These are phyloP conservation scores for Polypedilum vanderplanki DNA, from an alignment of 1,140 invertebrate species.

Conservation along the genomic window DNA sequence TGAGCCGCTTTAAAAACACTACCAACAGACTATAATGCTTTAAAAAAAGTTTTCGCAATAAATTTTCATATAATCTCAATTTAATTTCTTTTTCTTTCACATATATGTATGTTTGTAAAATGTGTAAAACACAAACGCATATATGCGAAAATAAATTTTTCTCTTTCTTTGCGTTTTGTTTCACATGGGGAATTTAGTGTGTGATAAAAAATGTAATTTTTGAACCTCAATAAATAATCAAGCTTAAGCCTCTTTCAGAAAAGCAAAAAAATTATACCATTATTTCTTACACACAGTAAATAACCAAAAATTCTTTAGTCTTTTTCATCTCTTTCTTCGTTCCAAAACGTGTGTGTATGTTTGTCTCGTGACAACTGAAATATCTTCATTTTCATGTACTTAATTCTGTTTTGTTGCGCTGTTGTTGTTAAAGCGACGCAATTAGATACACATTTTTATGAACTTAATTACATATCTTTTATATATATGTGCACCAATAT, in stretches of 20 bases:
- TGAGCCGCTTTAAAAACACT: neutral
- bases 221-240: constrained; percentile 19
- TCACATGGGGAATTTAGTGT: neutral
- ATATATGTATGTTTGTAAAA: neutral
- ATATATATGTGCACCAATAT: too few species aligned
- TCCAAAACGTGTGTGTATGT: neutral
- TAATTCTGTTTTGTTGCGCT: too few species aligned
- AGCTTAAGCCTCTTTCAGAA: neutral
- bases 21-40: neutral
- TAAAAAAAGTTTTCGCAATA: constrained; percentile 1
- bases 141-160: neutral
- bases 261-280: neutral
- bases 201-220: constrained; percentile 8
- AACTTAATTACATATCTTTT: neutral
- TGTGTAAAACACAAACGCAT: neutral
- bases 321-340: too few species aligned
- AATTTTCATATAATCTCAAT: constrained; percentile 26
- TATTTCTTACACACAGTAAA: too few species aligned
- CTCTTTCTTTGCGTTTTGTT: too few species aligned
- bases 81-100: neutral
- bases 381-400: neutral
- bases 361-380: neutral
- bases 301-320: too few species aligned
- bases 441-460: constrained; percentile 8
- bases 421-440: neutral